These are phyloP conservation scores for Hoplodrina ambigua DNA, from an alignment of 2,888 invertebrate genomes.

Conservation along the genomic window DNA sequence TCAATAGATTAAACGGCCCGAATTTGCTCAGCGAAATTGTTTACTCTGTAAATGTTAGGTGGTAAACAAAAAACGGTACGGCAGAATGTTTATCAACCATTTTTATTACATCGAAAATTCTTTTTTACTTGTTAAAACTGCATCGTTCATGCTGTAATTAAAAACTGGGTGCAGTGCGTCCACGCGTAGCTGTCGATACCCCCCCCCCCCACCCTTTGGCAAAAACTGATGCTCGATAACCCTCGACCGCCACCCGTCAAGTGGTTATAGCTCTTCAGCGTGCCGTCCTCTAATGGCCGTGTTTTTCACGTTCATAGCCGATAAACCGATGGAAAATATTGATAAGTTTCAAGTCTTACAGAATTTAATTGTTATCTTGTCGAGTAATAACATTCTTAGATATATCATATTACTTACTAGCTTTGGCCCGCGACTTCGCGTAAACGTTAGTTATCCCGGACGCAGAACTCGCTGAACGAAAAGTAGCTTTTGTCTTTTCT, in stretches of 20 bases:
- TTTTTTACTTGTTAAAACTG: conserved; percentile 20
- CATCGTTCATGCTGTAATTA: conserved; percentile 28
- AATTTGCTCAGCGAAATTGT: conserved; percentile 43
- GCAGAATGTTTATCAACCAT: conserved; percentile 17
- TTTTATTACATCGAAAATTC: neutral
- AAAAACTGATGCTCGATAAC: conserved; percentile 58
- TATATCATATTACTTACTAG: too few species aligned
- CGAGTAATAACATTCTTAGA: too few species aligned
- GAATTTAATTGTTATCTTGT: neutral
- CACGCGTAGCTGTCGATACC: conserved; percentile 25
- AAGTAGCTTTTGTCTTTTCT: too few species aligned
- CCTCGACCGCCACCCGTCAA: conserved; percentile 54
- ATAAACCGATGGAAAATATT: conserved; percentile 45
- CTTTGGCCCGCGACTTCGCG: too few species aligned
- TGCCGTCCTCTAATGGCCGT: conserved; percentile 42
- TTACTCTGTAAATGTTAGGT: conserved; percentile 39
- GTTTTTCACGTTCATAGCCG: conserved; percentile 45
- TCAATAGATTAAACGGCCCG: conserved; percentile 44
- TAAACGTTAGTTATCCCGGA: too few species aligned
- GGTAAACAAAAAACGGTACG: conserved; percentile 24
- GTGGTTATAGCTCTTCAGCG: conserved; percentile 49
- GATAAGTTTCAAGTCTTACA: conserved; percentile 24
- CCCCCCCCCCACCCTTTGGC: conserved; percentile 37
- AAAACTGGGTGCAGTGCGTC: conserved; percentile 42
- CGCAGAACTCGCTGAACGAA: too few species aligned